A percentile compares a stretch with the other conserved stretches of the same genome.
Conservation (phyloP, 2,797 vertebrate genomes). For the Rhinogobio ventralis region DNA sequence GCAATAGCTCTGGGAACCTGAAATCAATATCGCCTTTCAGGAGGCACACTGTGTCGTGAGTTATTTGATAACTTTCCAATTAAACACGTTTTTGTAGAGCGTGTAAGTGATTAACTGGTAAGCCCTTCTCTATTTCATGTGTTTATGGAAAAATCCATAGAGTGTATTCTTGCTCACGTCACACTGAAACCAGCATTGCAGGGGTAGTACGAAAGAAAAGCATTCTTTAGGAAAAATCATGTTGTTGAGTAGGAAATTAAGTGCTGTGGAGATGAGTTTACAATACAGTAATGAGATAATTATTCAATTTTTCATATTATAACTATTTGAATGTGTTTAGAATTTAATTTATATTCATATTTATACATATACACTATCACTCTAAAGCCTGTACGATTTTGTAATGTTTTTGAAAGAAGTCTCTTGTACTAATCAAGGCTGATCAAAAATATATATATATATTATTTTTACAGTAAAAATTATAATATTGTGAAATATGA, state of each 20-base stretch:
- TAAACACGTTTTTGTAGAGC: conserved; percentile 52
- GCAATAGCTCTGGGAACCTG: conserved; percentile 14
- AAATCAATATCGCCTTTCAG: conserved; percentile 50
- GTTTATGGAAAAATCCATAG: conserved; percentile 49
- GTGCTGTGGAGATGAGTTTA: neutral
- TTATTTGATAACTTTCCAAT: conserved; percentile 58
- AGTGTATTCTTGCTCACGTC: neutral
- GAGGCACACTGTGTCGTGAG: conserved; percentile 27
- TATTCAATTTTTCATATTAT: neutral
- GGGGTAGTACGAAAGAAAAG: neutral
- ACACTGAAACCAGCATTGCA: neutral
- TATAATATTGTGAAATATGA: neutral
- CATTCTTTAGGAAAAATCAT: neutral
- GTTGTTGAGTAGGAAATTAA: neutral
- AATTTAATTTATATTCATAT: neutral
- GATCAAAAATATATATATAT: no score
- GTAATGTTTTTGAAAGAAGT: neutral
- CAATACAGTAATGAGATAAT: neutral
- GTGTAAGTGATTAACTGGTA: conserved; percentile 50
- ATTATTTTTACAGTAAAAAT: neutral
- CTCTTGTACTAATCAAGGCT: no score
- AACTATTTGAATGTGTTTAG: neutral
- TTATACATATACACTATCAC: neutral
- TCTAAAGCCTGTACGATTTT: neutral
- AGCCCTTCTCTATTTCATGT: conserved; percentile 44